Evolutionary conservation across 2,888 invertebrate species (phyloP).

Genomic region (Mythimna impura): DNA sequence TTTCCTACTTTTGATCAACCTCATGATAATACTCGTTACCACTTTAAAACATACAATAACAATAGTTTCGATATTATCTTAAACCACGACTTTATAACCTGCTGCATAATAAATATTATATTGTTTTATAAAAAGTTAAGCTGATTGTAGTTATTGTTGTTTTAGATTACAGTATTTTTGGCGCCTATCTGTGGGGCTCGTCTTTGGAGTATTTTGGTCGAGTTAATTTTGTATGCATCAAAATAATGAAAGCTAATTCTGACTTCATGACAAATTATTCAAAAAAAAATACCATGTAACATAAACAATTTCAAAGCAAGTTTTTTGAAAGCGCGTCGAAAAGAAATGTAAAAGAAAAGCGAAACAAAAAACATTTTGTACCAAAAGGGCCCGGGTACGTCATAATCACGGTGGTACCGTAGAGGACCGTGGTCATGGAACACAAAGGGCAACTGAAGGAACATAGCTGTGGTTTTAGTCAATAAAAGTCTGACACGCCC

Average conservation of each 20-base stretch:
- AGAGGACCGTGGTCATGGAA: too few relatives aligned
- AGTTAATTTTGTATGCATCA: not conserved
- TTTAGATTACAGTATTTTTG: not conserved
- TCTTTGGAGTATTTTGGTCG: not conserved
- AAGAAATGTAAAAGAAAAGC: too few relatives aligned
- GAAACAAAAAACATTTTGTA: too few relatives aligned
- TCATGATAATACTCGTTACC: conserved; percentile 31
- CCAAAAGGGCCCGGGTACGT: too few relatives aligned
- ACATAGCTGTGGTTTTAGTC: too few relatives aligned
- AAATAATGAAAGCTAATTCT: not conserved
- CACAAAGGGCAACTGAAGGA: too few relatives aligned
- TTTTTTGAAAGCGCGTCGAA: not conserved
- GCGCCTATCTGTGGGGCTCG: not conserved
- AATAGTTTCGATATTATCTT: conserved; percentile 55
- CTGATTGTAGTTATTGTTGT: not conserved
- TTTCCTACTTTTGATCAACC: conserved; percentile 19
- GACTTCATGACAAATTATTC: not conserved
- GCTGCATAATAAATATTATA: conserved; percentile 22
- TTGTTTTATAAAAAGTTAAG: conserved; percentile 6
- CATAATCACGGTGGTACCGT: too few relatives aligned
- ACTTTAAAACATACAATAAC: conserved; percentile 45
- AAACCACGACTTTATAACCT: conserved; percentile 54
- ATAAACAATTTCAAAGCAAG: not conserved
- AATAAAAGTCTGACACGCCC: too few relatives aligned
- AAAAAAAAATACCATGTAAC: not conserved